phyloP scores from a whole-genome alignment of 2,113 vertebrate genomes.

The Urocynchramus pylzowi region DNA sequence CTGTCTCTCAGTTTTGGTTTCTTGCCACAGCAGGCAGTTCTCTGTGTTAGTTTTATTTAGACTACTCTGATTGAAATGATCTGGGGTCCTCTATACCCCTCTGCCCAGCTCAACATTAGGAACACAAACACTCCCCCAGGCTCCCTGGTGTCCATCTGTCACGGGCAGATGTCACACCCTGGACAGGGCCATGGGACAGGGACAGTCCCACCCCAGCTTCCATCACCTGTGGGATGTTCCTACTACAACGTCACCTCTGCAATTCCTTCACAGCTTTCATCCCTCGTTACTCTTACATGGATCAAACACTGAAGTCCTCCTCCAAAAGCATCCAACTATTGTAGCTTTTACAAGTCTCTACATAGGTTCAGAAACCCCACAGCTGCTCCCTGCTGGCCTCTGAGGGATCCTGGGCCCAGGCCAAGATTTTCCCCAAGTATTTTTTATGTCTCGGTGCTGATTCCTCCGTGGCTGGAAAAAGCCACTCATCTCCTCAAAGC shows the following conservation, averaged over 20 bases:
- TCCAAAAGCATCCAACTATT: neutral
- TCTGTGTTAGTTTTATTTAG: neutral
- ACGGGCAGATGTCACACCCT: neutral
- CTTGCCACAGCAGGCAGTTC: neutral
- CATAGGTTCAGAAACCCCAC: accelerated
- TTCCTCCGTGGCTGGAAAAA: neutral
- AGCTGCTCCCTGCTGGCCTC: accelerated
- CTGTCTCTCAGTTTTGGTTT: neutral
- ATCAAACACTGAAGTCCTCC: neutral
- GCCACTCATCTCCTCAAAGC: neutral
- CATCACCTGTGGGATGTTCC: neutral
- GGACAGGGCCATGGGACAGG: neutral
- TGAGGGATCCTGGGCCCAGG: neutral
- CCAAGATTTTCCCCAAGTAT: neutral
- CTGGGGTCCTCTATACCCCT: neutral
- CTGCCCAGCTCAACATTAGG: neutral
- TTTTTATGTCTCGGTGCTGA: neutral
- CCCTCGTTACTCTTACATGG: accelerated
- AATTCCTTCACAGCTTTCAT: neutral
- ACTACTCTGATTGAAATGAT: neutral
- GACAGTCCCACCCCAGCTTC: neutral
- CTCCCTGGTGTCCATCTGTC: accelerated
- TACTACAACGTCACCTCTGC: neutral
- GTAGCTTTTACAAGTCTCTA: neutral
- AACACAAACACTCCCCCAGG: accelerated